A percentile compares a stretch with the other conserved stretches of the same genome.
Evolutionary conservation across 2,888 invertebrate genomes (phyloP).

Genomic region (Luperina testacea): DNA sequence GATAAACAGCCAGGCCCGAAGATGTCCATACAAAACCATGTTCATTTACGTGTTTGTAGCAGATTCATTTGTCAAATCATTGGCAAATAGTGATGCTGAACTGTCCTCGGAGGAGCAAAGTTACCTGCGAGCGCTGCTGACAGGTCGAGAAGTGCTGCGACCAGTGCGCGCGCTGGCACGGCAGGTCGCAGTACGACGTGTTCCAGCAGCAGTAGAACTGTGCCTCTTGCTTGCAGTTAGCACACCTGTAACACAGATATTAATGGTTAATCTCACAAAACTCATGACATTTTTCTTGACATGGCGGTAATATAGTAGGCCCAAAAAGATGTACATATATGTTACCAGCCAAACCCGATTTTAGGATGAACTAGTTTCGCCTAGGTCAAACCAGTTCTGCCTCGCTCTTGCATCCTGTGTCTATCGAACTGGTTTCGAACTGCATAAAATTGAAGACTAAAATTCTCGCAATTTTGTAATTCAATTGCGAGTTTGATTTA

Average conservation of each 20-base stretch:
- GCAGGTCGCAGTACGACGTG: slow-evolving; percentile 97
- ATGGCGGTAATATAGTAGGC: too few relatives aligned
- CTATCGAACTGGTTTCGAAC: too few relatives aligned
- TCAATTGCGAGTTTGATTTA: background rate
- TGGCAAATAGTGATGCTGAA: background rate
- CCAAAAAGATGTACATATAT: too few relatives aligned
- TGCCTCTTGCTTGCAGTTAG: slow-evolving; percentile 96
- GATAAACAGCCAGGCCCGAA: background rate
- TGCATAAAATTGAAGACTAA: too few relatives aligned
- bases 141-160: slow-evolving; percentile 91
- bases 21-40: background rate
- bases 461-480: background rate
- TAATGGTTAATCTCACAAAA: background rate
- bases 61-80: background rate
- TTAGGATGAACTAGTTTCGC: too few relatives aligned
- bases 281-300: background rate
- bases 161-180: slow-evolving; percentile 97
- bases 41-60: background rate
- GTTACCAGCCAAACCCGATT: too few relatives aligned
- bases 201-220: slow-evolving; percentile 99
- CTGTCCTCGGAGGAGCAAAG: background rate
- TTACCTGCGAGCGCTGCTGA: slow-evolving; percentile 72
- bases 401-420: too few relatives aligned
- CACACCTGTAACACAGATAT: slow-evolving; percentile 90
- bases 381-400: too few relatives aligned